These are phyloP conservation scores for Drosophila cognata DNA, from an alignment of 2,888 invertebrate genomes.

Conservation along the genomic window DNA sequence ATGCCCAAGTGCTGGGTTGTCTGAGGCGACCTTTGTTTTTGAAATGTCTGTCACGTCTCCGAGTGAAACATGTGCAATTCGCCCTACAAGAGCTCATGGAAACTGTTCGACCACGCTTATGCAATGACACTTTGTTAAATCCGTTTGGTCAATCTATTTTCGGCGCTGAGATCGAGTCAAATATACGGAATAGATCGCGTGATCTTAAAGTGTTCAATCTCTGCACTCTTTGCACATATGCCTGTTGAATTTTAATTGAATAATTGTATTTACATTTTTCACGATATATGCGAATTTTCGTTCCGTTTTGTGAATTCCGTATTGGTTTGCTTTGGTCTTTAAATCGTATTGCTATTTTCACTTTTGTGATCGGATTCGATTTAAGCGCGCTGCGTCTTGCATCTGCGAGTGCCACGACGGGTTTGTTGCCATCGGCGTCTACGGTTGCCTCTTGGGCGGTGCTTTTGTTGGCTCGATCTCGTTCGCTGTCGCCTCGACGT, in stretches of 20 bases:
- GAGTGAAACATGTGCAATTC: conserved; percentile 28
- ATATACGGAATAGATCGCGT: background rate
- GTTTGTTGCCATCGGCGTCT: conserved; percentile 77
- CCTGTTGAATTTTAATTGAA: conserved; percentile 22
- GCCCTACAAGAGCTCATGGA: conserved; percentile 25
- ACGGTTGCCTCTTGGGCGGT: conserved; percentile 76
- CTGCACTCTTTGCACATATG: background rate
- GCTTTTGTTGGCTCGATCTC: conserved; percentile 76
- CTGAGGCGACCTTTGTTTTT: conserved; percentile 35
- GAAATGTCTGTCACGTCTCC: conserved; percentile 46
- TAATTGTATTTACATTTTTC: conserved; percentile 43
- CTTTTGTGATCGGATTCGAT: conserved; percentile 51
- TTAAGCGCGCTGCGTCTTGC: conserved; percentile 70
- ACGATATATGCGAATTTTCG: conserved; percentile 13
- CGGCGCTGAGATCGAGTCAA: background rate
- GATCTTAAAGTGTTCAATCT: conserved; percentile 3
- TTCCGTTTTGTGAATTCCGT: conserved; percentile 21
- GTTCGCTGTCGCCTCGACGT: conserved; percentile 54
- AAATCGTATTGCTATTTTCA: conserved; percentile 56
- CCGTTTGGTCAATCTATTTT: conserved; percentile 1
- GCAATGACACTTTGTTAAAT: conserved; percentile 10
- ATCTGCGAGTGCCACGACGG: conserved; percentile 78
- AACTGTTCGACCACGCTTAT: conserved; percentile 14
- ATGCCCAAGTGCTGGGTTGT: conserved; percentile 8
- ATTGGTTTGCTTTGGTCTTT: conserved; percentile 14